Percentiles rank a stretch among this genome's conserved stretches.
Evolutionary conservation across 2,797 vertebrate genomes (phyloP).

Genomic region (Xenentodon cancila): DNA sequence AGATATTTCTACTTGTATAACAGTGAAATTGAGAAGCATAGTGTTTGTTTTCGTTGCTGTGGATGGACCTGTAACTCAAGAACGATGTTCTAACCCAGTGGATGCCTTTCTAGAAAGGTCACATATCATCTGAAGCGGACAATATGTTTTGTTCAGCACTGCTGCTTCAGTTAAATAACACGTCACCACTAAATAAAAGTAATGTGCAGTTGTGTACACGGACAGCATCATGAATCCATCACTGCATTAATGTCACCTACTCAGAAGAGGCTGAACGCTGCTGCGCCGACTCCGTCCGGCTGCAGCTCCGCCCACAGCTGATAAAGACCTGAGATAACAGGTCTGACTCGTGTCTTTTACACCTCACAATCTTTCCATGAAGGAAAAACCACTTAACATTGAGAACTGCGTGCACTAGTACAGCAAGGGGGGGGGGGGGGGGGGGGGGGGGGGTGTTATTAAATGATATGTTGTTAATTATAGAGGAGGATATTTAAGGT

Average conservation of each 20-base stretch:
- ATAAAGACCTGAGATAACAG: slow-evolving; percentile 34
- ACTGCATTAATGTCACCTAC: slow-evolving; percentile 8
- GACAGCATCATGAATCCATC: slow-evolving; percentile 6
- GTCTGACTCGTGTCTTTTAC: slow-evolving; percentile 46
- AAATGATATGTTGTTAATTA: too few species aligned
- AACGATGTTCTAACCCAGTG: slow-evolving; percentile 23
- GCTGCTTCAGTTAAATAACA: too few species aligned
- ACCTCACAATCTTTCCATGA: slow-evolving; percentile 23
- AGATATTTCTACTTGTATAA: slow-evolving; percentile 20
- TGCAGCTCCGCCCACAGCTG: slow-evolving; percentile 10
- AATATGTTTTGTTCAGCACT: not conserved
- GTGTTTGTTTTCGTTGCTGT: slow-evolving; percentile 40
- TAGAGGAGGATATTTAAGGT: too few species aligned
- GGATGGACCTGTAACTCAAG: slow-evolving; percentile 23
- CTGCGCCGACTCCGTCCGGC: slow-evolving; percentile 17
- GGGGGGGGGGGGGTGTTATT: too few species aligned
- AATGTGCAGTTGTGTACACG: not conserved
- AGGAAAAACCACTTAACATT: slow-evolving; percentile 62
- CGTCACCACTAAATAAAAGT: too few species aligned
- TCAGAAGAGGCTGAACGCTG: slow-evolving; percentile 4
- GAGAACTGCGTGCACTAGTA: not conserved
- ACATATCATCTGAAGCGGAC: slow-evolving; percentile 15
- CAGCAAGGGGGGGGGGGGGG: too few species aligned
- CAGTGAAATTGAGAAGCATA: not conserved
- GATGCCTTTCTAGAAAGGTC: slow-evolving; percentile 36